These are phyloP conservation scores for Cephus pygmeus DNA, from an alignment of 2,888 invertebrate genomes.

Conservation along the genomic window DNA sequence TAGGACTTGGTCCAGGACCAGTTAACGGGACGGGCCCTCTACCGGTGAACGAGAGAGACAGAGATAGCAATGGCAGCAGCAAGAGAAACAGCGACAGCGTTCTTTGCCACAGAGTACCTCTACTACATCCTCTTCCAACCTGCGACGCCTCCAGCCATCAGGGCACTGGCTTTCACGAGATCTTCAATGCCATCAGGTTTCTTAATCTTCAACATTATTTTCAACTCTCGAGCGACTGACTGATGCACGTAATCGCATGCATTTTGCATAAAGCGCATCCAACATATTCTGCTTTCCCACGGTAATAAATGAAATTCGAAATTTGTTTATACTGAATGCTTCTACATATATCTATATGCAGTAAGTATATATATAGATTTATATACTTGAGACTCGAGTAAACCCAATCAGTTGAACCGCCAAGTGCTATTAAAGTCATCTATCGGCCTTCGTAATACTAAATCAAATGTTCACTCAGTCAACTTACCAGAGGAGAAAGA, in stretches of 20 bases:
- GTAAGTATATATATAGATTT: neutral
- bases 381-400: neutral
- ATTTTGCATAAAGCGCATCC: too few relatives aligned
- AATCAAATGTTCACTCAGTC: neutral
- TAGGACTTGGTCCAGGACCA: slow-evolving; percentile 60
- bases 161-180: slow-evolving; percentile 66
- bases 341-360: too few relatives aligned
- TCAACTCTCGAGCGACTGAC: neutral
- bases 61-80: slow-evolving; percentile 58
- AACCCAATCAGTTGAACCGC: neutral
- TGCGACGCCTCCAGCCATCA: slow-evolving; percentile 64
- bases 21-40: slow-evolving; percentile 43
- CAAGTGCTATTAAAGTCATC: neutral
- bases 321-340: too few relatives aligned
- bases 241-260: neutral
- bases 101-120: slow-evolving; percentile 66
- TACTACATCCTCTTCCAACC: slow-evolving; percentile 68
- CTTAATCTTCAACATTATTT: slow-evolving; percentile 1
- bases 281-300: too few relatives aligned
- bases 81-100: slow-evolving; percentile 70
- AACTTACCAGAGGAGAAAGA: neutral
- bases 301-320: too few relatives aligned
- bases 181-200: slow-evolving; percentile 63
- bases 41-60: slow-evolving; percentile 49
- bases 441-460: neutral